Evolutionary conservation across 2,888 invertebrate genomes (phyloP), one percentile per base, ranked within the genome.

Genomic region (Noctuana brunneofusca): DNA sequence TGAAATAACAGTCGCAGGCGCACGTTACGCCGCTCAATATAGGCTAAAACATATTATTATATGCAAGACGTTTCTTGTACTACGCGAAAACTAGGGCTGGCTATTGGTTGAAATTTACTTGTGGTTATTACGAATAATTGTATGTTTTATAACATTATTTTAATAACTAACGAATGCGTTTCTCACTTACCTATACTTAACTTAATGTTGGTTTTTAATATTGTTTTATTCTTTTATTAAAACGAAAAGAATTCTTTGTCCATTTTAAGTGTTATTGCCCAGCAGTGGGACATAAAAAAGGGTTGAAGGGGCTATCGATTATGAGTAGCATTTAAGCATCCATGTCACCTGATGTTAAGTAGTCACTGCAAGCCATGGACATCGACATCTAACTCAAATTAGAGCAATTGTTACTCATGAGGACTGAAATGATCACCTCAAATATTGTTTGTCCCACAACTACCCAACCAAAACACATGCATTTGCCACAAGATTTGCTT

Each of bases 1-100:
- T 69, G 67, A 64, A 68, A 63, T 67, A 71, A 68, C 72, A 66
- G 70, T 69, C 71, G 68, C 78, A 65, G 41, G 49, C 54, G 79
- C 76, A 76, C 77, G 77, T 69, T 72, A 68, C 84, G 86, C 24
- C 86, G 86, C 85, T 87, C 88, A 83, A 90, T 91, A 90, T 90
- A 91, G 87, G 87, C 86, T 90, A 91, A 89, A 89, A 88, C 88
- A 89, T 90, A 90, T 90, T 90, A 91, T 91, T 91, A 90, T 91
- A 90, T 90, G 91, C 91, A 88, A 89, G 90, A 89, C 86, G 89
- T 90, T 86, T 90, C 91, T 90, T 90, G 86, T 88, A 89, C 88
- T 89, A 89, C 84, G 88, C 83, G 79, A 83, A 81, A 80, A 75
- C 79, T 90, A 90, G 89, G 89, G 90, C 78, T 89, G 90, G 9